These are phyloP conservation scores for Parotocinclus haroldoi DNA, from an alignment of 2,797 vertebrate genomes.

Conservation along the genomic window DNA sequence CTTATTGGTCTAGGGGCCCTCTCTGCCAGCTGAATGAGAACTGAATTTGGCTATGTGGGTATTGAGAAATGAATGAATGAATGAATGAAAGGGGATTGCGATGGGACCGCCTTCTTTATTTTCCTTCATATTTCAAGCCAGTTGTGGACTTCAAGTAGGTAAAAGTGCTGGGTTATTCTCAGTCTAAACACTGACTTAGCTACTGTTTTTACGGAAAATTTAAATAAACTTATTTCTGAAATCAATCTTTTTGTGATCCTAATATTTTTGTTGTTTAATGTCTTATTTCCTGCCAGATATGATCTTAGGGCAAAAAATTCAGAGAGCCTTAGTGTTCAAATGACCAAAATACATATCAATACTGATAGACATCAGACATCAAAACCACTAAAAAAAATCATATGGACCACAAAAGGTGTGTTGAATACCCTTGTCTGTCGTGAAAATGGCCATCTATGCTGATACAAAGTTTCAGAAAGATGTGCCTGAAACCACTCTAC, in stretches of 20 bases:
- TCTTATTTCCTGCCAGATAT: neutral
- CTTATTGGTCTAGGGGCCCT: slow-evolving; percentile 30
- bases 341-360: neutral
- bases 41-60: slow-evolving; percentile 37
- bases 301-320: neutral
- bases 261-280: slow-evolving; percentile 1
- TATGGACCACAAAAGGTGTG: too few relatives aligned
- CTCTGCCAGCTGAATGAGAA: slow-evolving; percentile 15
- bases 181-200: slow-evolving; percentile 1
- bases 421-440: too few relatives aligned
- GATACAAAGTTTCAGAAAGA: too few relatives aligned
- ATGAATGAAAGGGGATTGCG: slow-evolving; percentile 22
- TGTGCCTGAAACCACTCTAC: too few relatives aligned
- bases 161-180: slow-evolving; percentile 15
- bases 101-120: slow-evolving; percentile 40
- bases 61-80: slow-evolving; percentile 37
- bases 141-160: slow-evolving; percentile 36
- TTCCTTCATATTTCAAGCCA: slow-evolving; percentile 37
- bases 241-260: slow-evolving; percentile 6
- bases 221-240: slow-evolving; percentile 28
- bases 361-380: neutral
- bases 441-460: too few relatives aligned
- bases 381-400: neutral
- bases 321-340: neutral
- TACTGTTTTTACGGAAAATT: neutral